Percentiles rank a stretch among this genome's conserved stretches.
These are phyloP conservation scores for Piscicola geometra DNA, from an alignment of 2,888 invertebrate species.

Conservation along the genomic window DNA sequence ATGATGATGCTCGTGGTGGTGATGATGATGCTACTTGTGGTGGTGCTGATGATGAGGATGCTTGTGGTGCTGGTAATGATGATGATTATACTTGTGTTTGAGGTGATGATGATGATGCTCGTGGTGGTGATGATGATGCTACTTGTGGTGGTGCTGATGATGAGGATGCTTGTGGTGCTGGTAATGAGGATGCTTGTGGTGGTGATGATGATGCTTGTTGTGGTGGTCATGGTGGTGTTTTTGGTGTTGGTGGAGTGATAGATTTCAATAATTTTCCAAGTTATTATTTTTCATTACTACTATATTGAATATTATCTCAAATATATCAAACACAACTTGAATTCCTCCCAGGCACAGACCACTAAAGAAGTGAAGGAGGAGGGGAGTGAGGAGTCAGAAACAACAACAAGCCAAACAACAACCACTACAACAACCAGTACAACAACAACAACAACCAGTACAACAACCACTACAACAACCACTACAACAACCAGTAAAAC, in stretches of 20 bases:
- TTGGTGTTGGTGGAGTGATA: no score
- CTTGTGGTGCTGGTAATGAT: not conserved
- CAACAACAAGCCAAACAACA: not conserved
- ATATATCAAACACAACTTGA: no score
- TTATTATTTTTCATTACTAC: no score
- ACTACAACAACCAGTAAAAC: no score
- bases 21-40: not conserved
- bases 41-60: not conserved
- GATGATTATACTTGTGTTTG: not conserved
- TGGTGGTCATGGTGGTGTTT: no score
- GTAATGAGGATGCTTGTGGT: conserved; percentile 21
- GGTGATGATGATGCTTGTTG: conserved; percentile 1
- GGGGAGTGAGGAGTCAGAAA: not conserved
- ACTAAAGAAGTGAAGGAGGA: conserved; percentile 30
- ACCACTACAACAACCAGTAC: not conserved
- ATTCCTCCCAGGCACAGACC: conserved; percentile 24
- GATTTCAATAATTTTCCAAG: no score
- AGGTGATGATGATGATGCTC: not conserved
- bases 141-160: conserved; percentile 7
- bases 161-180: conserved; percentile 24
- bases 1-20: not conserved
- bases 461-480: no score
- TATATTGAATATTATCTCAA: no score
- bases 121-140: conserved; percentile 11
- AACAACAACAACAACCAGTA: not conserved